Evolutionary conservation across 2,113 vertebrate species (phyloP), one percentile per base, ranked within the genome.

Genomic region (Thalassoma bifasciatum): DNA sequence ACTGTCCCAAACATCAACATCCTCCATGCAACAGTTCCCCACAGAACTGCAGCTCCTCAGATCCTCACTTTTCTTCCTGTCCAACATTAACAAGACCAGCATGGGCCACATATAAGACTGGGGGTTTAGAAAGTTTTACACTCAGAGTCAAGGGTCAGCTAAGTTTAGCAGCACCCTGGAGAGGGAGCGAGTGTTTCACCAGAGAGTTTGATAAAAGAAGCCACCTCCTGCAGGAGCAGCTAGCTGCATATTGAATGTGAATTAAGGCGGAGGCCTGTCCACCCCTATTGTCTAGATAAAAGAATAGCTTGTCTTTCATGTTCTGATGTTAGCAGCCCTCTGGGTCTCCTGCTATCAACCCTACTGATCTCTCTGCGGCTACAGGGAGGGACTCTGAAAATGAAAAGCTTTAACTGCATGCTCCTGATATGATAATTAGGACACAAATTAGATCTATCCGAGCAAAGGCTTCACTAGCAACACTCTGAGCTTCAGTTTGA

Each of bases 281-380:
- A 62, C 54, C 34, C 14, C 81, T 61, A 71, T 81, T 83, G 86
- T 86, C 47, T 85, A 73, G 72, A 78, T 82, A 44, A 85, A 71
- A 80, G 77, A 84, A 65, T 67, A 42, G 63, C 10, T 60, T 57
- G 58, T 66, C 75, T 86, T 85, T 90, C 71, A 85, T 86, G 79
- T 79, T 38, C 46, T 40, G 46, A 16, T 16, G 77, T 70, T 63
- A 58, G 54, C 53, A 64, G 38, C 52, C 82, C 77, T 76, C 34
- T 47, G 72, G 77, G 69, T 56, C 75, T 50, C 26, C 58, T 67
- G 60, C 10, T 75, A 71, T 77, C 78, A 71, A 40, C 21, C 38
- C 58, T 57, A 14, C 47, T 64, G 75, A 81, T 83, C 77, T 75
- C 10, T 50, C 51, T 37, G 4, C 69, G 49, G 79, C 47, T 67